phyloP scores from a whole-genome alignment of 2,888 invertebrate genomes.

The Sycophila texana region DNA sequence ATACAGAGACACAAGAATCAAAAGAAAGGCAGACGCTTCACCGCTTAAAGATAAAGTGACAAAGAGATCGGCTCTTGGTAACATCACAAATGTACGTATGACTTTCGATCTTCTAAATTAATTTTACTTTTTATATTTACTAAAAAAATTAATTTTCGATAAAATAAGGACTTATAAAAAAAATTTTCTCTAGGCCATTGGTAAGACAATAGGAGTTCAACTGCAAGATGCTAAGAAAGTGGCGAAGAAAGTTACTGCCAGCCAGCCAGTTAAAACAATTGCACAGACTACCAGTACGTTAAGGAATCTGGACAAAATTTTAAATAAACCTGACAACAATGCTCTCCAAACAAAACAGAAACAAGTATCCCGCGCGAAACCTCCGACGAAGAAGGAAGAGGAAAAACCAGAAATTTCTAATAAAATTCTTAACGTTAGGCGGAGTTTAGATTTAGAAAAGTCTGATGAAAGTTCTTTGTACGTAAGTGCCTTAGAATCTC shows the following conservation, averaged over 20 bases:
- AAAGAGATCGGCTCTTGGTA: conserved; percentile 90
- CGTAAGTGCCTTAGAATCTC: conserved; percentile 85
- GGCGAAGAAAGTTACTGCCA: conserved; percentile 61
- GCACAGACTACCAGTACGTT: conserved; percentile 58
- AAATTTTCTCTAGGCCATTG: conserved; percentile 66
- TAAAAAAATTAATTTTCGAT: neutral
- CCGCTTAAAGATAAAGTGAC: conserved; percentile 85
- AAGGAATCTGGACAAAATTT: conserved; percentile 63
- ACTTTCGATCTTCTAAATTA: neutral
- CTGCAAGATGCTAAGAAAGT: conserved; percentile 68
- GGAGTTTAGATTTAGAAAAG: conserved; percentile 80
- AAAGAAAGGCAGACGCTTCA: conserved; percentile 89
- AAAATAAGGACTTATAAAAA: neutral
- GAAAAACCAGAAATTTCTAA: conserved; percentile 61
- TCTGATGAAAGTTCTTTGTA: conserved; percentile 85
- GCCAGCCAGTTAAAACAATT: conserved; percentile 46
- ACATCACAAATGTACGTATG: conserved; percentile 85
- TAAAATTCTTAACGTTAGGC: conserved; percentile 65
- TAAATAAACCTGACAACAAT: conserved; percentile 59
- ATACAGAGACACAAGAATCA: conserved; percentile 79
- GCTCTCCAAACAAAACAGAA: conserved; percentile 50
- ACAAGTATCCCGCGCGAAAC: conserved; percentile 55
- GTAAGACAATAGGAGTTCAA: conserved; percentile 67
- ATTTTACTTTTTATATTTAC: conserved; percentile 1
- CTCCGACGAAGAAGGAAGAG: conserved; percentile 64